Evolutionary conservation across 2,113 vertebrate genomes (phyloP).

Genomic region (Proterorhinus semilunaris): DNA sequence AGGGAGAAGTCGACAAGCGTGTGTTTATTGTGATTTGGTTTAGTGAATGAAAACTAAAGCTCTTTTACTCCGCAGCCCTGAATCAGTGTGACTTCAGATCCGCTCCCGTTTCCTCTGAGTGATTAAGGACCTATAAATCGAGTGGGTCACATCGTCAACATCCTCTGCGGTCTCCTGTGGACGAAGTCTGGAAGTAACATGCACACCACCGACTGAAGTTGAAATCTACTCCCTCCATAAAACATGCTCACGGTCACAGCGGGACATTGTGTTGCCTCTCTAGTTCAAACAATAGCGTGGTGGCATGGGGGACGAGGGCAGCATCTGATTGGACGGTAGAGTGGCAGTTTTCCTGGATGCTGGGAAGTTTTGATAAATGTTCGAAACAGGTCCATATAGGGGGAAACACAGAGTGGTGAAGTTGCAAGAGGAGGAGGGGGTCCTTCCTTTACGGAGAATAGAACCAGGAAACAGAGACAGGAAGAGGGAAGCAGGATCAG

Average conservation of each 20-base stretch:
- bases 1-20: too few relatives aligned
- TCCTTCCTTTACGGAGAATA: slow-evolving; percentile 68
- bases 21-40: slow-evolving; percentile 7
- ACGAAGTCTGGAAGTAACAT: slow-evolving; percentile 45
- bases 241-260: slow-evolving; percentile 47
- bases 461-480: slow-evolving; percentile 72
- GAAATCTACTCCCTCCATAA: slow-evolving; percentile 32
- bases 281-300: slow-evolving; percentile 59
- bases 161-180: slow-evolving; percentile 40
- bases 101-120: slow-evolving; percentile 33
- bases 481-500: slow-evolving; percentile 73
- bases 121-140: slow-evolving; percentile 43
- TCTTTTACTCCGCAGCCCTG: slow-evolving; percentile 1
- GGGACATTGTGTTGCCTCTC: slow-evolving; percentile 51
- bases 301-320: slow-evolving; percentile 55
- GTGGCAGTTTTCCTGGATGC: slow-evolving; percentile 58
- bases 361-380: slow-evolving; percentile 67
- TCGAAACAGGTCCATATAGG: slow-evolving; percentile 49
- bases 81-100: slow-evolving; percentile 35
- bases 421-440: slow-evolving; percentile 22
- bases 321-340: slow-evolving; percentile 55
- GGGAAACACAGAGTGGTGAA: slow-evolving; percentile 39
- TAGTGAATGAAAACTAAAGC: slow-evolving; percentile 3
- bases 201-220: slow-evolving; percentile 24
- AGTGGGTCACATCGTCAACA: slow-evolving; percentile 42